A percentile compares a stretch with the other conserved stretches of the same genome.
phyloP scores from a whole-genome alignment of 2,888 invertebrate species.

The Adelphocoris suturalis region DNA sequence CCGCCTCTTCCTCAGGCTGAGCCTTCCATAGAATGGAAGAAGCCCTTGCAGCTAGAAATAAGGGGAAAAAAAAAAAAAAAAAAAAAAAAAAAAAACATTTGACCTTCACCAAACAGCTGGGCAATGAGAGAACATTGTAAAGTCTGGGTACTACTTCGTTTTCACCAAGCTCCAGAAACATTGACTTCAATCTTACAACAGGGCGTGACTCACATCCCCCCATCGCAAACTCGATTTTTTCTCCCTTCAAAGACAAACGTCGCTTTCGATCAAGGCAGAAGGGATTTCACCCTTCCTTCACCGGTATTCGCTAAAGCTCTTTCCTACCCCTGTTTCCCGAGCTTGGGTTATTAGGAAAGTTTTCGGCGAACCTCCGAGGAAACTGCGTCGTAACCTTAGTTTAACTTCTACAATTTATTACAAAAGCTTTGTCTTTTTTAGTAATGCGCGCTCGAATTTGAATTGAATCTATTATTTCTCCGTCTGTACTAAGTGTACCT shows the following conservation, averaged over 20 bases:
- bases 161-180: conserved; percentile 24
- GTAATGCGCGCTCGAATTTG: conserved; percentile 50
- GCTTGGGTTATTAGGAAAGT: conserved; percentile 54
- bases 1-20: not conserved
- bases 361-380: conserved; percentile 28
- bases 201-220: conserved; percentile 20
- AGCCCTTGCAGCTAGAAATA: not conserved
- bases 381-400: conserved; percentile 63
- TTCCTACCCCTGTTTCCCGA: not conserved
- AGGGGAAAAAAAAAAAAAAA: conserved; percentile 21
- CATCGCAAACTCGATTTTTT: conserved; percentile 8
- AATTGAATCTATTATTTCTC: conserved; percentile 52
- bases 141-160: conserved; percentile 4
- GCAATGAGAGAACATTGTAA: conserved; percentile 21
- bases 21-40: not conserved
- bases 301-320: conserved; percentile 44
- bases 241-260: conserved; percentile 53
- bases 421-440: conserved; percentile 53
- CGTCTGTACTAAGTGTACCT: conserved; percentile 23
- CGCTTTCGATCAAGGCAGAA: conserved; percentile 51
- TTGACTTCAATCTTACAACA: conserved; percentile 30
- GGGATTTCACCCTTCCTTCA: conserved; percentile 48
- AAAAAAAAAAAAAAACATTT: not conserved
- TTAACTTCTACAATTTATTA: conserved; percentile 66
- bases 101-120: conserved; percentile 24